These are phyloP conservation scores for Cottoperca gobio DNA, from an alignment of 2,797 vertebrate species.

Conservation along the genomic window DNA sequence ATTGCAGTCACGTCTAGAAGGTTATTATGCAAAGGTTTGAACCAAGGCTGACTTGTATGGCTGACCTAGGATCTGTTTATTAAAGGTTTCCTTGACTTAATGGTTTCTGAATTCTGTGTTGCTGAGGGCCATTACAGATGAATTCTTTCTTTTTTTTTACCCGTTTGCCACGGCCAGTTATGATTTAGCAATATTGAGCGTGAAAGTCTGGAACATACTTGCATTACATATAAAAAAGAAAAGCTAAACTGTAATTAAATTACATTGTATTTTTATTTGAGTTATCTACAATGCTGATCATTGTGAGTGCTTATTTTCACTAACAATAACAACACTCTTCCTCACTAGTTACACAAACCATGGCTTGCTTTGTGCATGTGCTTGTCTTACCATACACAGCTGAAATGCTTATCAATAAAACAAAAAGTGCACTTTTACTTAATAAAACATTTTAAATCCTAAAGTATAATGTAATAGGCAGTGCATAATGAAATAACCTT, in stretches of 20 bases:
- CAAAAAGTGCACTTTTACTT: background rate
- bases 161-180: background rate
- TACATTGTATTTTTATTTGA: background rate
- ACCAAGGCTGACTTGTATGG: background rate
- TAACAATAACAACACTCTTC: background rate
- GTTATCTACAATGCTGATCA: background rate
- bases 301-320: background rate
- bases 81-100: background rate
- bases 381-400: background rate
- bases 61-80: background rate
- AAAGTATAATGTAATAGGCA: background rate
- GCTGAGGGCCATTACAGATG: background rate
- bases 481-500: background rate
- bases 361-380: background rate
- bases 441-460: background rate
- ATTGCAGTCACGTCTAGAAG: conserved; percentile 6
- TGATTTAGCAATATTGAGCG: background rate
- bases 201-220: background rate
- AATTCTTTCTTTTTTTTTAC: background rate
- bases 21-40: conserved; percentile 6
- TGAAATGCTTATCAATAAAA: background rate
- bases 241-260: background rate
- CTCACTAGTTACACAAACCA: background rate
- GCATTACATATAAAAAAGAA: background rate
- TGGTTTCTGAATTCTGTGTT: background rate